phyloP scores from a whole-genome alignment of 1,140 invertebrate species.

The Papilio polyxenes region DNA sequence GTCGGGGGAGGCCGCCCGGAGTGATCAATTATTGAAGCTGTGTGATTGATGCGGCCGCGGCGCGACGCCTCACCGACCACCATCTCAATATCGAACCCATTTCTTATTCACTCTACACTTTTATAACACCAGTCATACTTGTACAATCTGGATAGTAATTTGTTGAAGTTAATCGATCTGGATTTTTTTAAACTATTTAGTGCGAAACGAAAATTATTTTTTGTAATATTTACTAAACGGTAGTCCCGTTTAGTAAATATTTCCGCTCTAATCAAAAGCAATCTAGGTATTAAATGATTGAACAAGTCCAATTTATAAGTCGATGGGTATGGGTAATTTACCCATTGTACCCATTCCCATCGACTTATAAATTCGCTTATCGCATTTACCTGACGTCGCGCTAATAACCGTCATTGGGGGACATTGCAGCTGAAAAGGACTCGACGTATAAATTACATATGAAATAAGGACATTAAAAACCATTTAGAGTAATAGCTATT shows the following conservation, averaged over 20 bases:
- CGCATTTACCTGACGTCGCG: conserved; percentile 67
- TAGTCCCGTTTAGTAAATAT: too few relatives aligned
- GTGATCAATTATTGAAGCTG: conserved; percentile 71
- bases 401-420: conserved; percentile 71
- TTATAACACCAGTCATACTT: background rate
- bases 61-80: conserved; percentile 35
- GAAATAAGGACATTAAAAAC: conserved; percentile 78
- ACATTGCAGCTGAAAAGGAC: conserved; percentile 66
- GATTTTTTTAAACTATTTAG: too few relatives aligned
- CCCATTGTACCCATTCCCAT: conserved; percentile 16
- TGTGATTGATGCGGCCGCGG: conserved; percentile 67
- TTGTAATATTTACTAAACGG: background rate
- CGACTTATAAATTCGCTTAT: conserved; percentile 43
- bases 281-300: conserved; percentile 52
- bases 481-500: conserved; percentile 77
- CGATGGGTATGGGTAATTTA: conserved; percentile 43
- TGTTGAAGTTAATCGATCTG: background rate
- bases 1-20: conserved; percentile 58
- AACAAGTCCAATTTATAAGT: conserved; percentile 56
- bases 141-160: background rate
- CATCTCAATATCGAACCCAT: conserved; percentile 6
- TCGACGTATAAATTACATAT: conserved; percentile 71
- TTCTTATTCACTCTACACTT: background rate
- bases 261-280: conserved; percentile 45
- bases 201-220: too few relatives aligned